Conservation (phyloP, 2,113 vertebrate species). For the Pristiophorus japonicus region DNA sequence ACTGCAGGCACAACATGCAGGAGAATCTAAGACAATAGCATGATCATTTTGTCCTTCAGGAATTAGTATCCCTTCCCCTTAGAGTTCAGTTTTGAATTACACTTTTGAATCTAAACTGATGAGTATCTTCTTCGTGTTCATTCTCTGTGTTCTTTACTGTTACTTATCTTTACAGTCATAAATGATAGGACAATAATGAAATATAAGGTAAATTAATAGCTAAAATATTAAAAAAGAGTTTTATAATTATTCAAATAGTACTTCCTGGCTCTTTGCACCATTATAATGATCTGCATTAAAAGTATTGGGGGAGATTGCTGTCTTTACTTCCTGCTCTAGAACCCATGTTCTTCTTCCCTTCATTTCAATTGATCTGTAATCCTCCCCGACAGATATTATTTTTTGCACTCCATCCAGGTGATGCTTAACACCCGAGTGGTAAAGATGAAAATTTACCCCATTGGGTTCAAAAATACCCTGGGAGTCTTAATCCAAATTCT, state of each 20-base stretch:
- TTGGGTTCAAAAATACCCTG: neutral
- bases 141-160: neutral
- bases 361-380: neutral
- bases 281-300: neutral
- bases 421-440: neutral
- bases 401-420: neutral
- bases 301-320: neutral
- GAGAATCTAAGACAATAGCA: conserved; percentile 15
- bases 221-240: neutral
- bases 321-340: neutral
- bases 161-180: neutral
- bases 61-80: neutral
- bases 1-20: neutral
- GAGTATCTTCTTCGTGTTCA: neutral
- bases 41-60: conserved; percentile 17
- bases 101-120: neutral
- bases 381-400: neutral
- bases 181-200: neutral
- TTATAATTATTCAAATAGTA: neutral
- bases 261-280: too few species aligned
- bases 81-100: conserved; percentile 6
- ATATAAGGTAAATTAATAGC: neutral
- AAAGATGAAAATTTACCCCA: neutral
- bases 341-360: neutral
- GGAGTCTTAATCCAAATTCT: neutral